These are phyloP conservation scores for Junonia oenone DNA, from an alignment of 2,888 invertebrate genomes.

Conservation along the genomic window DNA sequence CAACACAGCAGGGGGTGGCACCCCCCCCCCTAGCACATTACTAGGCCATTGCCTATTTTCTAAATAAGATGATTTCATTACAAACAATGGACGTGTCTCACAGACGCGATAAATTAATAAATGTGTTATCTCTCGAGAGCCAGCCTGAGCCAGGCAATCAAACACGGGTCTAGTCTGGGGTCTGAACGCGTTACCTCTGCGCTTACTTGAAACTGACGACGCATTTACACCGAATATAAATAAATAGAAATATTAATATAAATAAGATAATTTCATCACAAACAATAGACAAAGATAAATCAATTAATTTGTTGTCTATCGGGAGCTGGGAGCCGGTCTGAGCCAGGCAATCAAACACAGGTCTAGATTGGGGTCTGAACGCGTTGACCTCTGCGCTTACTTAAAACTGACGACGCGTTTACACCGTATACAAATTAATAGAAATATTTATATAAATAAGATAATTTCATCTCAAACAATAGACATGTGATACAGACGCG, in stretches of 20 bases:
- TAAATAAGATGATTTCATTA: not conserved
- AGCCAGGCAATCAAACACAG: conserved; percentile 3
- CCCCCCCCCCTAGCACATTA: too few species aligned
- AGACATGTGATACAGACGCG: too few species aligned
- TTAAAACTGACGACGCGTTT: not conserved
- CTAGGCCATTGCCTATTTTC: too few species aligned
- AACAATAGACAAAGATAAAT: too few species aligned
- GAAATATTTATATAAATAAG: not conserved
- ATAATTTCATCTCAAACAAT: too few species aligned
- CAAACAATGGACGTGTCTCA: not conserved
- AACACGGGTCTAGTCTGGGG: not conserved
- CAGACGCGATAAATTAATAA: conserved; percentile 2
- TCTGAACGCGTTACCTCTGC: not conserved
- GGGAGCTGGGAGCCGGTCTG: not conserved
- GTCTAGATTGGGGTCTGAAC: not conserved
- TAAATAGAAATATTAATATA: not conserved
- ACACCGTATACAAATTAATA: not conserved
- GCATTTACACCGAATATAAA: not conserved
- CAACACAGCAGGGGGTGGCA: too few species aligned
- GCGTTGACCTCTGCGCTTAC: not conserved
- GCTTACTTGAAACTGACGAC: not conserved
- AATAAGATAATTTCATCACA: too few species aligned
- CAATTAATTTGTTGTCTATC: too few species aligned
- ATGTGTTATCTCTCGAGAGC: not conserved
- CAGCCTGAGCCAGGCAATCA: conserved; percentile 1